A percentile compares a stretch with the other conserved stretches of the same genome.
Conservation (phyloP, 2,113 vertebrate species). For the Tapirus terrestris region DNA sequence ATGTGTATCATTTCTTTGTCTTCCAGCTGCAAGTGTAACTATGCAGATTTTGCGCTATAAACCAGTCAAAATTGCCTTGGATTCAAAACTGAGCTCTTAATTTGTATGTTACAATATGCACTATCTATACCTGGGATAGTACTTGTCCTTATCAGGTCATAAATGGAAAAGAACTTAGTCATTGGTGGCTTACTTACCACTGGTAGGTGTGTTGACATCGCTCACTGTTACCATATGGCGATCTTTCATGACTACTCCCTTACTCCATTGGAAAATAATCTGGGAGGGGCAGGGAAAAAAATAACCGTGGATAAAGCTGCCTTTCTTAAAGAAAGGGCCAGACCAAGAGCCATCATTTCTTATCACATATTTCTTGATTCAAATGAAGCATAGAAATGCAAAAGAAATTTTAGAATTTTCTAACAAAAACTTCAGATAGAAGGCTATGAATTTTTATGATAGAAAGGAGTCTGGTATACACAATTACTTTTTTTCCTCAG, state of each 20-base stretch:
- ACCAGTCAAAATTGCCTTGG: not conserved
- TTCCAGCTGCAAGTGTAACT: not conserved
- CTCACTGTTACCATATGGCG: not conserved
- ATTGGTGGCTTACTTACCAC: not conserved
- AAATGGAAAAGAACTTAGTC: slow-evolving; percentile 27
- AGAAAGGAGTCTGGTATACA: not conserved
- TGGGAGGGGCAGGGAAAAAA: not conserved
- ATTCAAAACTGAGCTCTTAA: not conserved
- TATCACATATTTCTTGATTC: not conserved
- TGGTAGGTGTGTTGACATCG: not conserved
- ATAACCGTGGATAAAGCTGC: not conserved
- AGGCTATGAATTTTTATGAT: not conserved
- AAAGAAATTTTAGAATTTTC: slow-evolving; percentile 30
- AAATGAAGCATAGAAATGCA: not conserved
- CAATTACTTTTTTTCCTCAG: slow-evolving; percentile 28
- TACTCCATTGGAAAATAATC: slow-evolving; percentile 24
- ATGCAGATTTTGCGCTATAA: slow-evolving; percentile 27
- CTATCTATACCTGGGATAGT: not conserved
- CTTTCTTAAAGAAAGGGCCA: slow-evolving; percentile 28
- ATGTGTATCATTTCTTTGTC: not conserved
- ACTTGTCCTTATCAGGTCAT: not conserved
- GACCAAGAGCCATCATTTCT: not conserved
- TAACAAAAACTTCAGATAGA: not conserved
- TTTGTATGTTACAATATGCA: not conserved
- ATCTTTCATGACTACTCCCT: not conserved